Evolutionary conservation across 2,888 invertebrate genomes (phyloP), one percentile per base, ranked within the genome.

Genomic region (Asteroscopus sphinx): DNA sequence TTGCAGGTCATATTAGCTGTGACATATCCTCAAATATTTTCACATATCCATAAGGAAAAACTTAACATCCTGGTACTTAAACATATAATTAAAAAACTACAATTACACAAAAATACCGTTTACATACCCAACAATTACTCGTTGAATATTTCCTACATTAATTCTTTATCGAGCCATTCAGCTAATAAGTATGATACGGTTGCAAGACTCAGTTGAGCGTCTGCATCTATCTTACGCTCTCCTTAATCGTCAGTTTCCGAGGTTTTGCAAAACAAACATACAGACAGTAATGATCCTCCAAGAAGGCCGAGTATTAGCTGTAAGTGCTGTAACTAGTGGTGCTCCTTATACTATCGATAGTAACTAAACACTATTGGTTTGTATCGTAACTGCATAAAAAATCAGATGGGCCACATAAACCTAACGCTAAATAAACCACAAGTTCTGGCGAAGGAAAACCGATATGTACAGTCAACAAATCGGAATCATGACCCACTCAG

Each of bases 241-340:
- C 73, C 68, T 79, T 87, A 88, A 90, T 88, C 86, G 81, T 72
- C 81, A 77, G 85, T 87, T 87, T 83, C 86, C 83, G 82, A 85
- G 80, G 80, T 75, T 67, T 73, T 69, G 77, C 83, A 89, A 90
- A 89, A 89, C 87, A 90, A 90, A 91, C 87, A 90, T 61, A 73
- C 73, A 58, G 71, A 80, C 76, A 68, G 81, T 89, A 89, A 90
- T 89, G 79, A 83, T 79, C 71, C 76, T 68, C 70, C 73, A 75
- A 55, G 60, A 65, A 74, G 71, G 71, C 74, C 63, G 25, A 69
- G 76, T 65, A 82, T 80, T 84, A 83, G 73, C 67, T 64, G 60
- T 68, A 46, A 35, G 12, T 9, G 73, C 67, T 64, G 60, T 68
- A 46, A 35, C 13, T 9, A 55, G 65, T 9, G 63, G 25, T 53